Conservation (phyloP, 2,797 vertebrate genomes). For the Leptoclinus maculatus region DNA sequence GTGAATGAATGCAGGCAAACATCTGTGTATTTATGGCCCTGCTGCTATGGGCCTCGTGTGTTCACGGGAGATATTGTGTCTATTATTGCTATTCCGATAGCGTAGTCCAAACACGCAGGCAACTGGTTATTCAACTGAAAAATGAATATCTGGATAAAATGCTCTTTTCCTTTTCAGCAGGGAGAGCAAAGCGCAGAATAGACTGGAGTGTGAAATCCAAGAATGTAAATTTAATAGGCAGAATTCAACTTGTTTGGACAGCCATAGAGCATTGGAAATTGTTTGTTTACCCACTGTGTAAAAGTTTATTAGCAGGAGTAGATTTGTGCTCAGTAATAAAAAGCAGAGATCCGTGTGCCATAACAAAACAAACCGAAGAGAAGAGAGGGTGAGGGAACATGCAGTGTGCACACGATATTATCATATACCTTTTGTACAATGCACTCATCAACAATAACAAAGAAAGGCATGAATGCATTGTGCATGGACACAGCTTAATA, state of each 20-base stretch:
- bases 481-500: not conserved
- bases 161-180: conserved; percentile 29
- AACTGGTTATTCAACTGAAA: conserved; percentile 48
- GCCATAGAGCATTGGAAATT: conserved; percentile 27
- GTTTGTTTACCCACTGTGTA: conserved; percentile 46
- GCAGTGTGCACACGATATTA: not conserved
- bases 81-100: conserved; percentile 44
- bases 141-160: conserved; percentile 52
- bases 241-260: conserved; percentile 44
- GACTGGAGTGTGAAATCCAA: conserved; percentile 57
- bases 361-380: not conserved
- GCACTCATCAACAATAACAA: not conserved
- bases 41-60: conserved; percentile 13
- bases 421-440: not conserved
- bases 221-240: conserved; percentile 54
- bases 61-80: conserved; percentile 39
- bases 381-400: not conserved
- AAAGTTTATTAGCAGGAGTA: conserved; percentile 43
- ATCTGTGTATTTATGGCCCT: conserved; percentile 13
- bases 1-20: conserved; percentile 22
- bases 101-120: conserved; percentile 12
- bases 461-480: no score
- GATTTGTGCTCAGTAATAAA: conserved; percentile 43
- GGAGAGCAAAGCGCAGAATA: conserved; percentile 13
- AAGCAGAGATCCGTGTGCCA: not conserved